A percentile compares a stretch with the other conserved stretches of the same genome.
Conservation (phyloP, 2,113 vertebrate genomes). For the Petaurus breviceps region DNA sequence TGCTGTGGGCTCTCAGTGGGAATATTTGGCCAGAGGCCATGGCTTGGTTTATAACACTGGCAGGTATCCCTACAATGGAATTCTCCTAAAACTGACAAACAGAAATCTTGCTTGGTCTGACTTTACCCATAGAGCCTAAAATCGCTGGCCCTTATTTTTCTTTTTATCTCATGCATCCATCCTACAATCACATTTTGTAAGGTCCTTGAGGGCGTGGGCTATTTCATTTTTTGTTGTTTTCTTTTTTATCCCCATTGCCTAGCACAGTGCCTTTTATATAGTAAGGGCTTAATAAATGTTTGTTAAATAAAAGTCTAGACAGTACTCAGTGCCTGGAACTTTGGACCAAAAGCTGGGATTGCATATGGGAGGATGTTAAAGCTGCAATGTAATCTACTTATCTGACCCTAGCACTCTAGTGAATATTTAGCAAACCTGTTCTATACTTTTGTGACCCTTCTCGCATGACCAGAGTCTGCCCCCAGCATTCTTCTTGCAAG, state of each 20-base stretch:
- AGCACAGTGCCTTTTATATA: not conserved
- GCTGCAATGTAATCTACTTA: not conserved
- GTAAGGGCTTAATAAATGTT: not conserved
- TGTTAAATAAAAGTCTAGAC: not conserved
- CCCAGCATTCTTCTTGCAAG: not conserved
- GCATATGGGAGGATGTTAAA: too few species aligned
- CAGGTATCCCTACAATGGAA: not conserved
- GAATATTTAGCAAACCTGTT: not conserved
- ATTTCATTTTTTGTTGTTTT: not conserved
- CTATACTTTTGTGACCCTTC: not conserved
- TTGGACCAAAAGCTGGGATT: not conserved
- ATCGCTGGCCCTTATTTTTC: not conserved
- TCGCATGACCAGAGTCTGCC: not conserved
- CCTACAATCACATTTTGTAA: not conserved
- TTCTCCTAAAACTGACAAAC: not conserved
- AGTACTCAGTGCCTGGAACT: not conserved
- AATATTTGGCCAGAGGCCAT: not conserved
- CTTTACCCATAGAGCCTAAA: fast-evolving
- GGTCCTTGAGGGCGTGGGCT: not conserved
- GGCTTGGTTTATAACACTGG: not conserved
- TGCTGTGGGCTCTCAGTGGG: not conserved
- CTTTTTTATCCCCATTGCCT: not conserved
- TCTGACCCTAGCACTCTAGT: not conserved
- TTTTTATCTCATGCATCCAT: not conserved
- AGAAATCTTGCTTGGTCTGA: fast-evolving